phyloP scores from a whole-genome alignment of 92 coral and sea anemone species.

The Phymanthus crucifer region DNA sequence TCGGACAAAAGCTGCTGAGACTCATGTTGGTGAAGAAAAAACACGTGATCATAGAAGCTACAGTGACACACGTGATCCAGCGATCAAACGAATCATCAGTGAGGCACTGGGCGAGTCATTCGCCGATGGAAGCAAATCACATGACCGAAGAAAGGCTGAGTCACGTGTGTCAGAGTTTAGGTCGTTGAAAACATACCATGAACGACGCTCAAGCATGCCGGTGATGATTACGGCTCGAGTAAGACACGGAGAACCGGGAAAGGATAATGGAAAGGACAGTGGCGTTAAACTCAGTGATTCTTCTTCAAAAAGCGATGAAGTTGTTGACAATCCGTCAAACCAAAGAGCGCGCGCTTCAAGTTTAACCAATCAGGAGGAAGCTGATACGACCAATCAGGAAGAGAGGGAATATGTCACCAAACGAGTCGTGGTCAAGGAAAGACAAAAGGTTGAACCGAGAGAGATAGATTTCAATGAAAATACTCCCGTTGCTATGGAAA shows the following conservation, averaged over 20 bases:
- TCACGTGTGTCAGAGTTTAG: slow-evolving; percentile 20
- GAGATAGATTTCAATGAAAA: slow-evolving; percentile 1
- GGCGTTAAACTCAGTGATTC: slow-evolving; percentile 9
- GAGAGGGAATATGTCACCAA: neutral
- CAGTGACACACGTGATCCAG: slow-evolving; percentile 15
- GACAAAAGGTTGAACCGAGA: neutral
- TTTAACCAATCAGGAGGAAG: neutral
- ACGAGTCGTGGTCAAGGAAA: neutral
- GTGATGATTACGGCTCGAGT: slow-evolving; percentile 15
- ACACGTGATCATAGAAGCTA: slow-evolving; percentile 20
- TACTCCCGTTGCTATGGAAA: neutral
- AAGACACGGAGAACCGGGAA: neutral
- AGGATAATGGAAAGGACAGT: slow-evolving; percentile 19
- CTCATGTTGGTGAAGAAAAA: neutral
- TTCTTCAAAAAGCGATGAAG: neutral
- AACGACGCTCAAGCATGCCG: slow-evolving; percentile 30
- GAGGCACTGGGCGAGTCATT: neutral
- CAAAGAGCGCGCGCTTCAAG: neutral
- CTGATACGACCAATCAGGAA: neutral
- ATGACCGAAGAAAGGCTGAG: neutral
- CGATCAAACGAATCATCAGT: neutral
- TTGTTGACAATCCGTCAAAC: neutral
- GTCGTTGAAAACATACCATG: slow-evolving; percentile 6
- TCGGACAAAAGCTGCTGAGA: neutral
- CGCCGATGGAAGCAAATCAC: neutral